Base-by-base conservation (phyloP, 2,888 invertebrate genomes). In the Drosophila pseudotakahashii region DNA sequence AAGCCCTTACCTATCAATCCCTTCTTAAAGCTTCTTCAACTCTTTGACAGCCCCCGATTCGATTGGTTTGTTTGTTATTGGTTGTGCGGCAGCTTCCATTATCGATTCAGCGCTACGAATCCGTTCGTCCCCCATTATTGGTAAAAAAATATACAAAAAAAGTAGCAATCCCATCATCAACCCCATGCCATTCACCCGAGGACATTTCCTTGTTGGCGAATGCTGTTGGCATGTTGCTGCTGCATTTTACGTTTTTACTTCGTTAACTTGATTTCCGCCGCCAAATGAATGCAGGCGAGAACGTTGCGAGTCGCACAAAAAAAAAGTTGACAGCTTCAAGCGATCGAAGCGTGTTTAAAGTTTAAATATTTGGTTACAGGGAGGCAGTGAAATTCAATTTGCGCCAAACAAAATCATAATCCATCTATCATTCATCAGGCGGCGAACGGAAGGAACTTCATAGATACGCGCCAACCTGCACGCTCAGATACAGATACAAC, bases 341-440 rank as follows among this genome's bases (percentile, higher is more conserved):
- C 59, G 67, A 41, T 74, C 51, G 48, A 48, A 39, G 66, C 42
- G 48, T 45, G 64, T 78, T 83, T 76, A 83, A 78, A 81, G 60
- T 54, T 72, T 75, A 81, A 84, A 82, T 81, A 82, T 80, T 82
- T 73, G 73, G 62, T 30, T 47, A 42, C 42, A 30, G 16, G 32
- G 47, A 36, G 39, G 42, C 55, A 60, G 74, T 75, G 75, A 88
- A 88, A 88, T 88, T 88, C 89, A 88, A 88, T 88, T 88, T 89
- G 82, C 86, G 84, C 81, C 89, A 89, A 88, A 88, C 86, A 89
- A 88, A 88, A 86, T 87, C 87, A 85, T 84, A 88, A 84, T 85
- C 88, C 87, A 84, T 79, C 86, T 81, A 83, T 81, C 79, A 88
- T 86, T 84, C 86, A 88, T 88, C 89, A 86, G 83, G 37, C 34